phyloP scores from a whole-genome alignment of 2,113 vertebrate genomes.

The Tachysurus vachellii region DNA sequence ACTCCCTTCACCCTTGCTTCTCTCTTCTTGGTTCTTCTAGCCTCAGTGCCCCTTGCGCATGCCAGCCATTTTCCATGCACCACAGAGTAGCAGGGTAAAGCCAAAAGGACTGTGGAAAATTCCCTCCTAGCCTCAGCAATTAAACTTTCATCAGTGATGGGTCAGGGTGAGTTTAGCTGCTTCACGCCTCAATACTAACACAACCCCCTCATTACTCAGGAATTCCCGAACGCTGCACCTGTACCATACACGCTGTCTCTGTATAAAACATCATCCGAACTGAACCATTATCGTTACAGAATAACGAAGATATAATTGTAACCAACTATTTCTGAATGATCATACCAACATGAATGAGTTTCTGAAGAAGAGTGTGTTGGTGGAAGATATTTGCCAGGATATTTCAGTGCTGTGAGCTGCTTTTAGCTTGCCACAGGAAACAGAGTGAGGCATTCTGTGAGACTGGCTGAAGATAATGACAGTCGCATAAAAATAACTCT shows the following conservation, averaged over 20 bases:
- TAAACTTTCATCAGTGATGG: slow-evolving; percentile 53
- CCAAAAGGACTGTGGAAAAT: slow-evolving; percentile 20
- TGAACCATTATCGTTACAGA: not conserved
- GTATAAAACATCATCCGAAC: not conserved
- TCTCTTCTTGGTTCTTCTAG: not conserved
- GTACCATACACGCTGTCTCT: slow-evolving; percentile 26
- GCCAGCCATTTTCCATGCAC: slow-evolving; percentile 7
- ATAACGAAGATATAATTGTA: not conserved
- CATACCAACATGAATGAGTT: not conserved
- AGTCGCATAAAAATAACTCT: slow-evolving; percentile 50
- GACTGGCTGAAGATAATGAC: slow-evolving; percentile 56
- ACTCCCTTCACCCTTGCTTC: slow-evolving; percentile 46
- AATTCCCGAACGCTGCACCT: slow-evolving; percentile 52
- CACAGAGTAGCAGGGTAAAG: not conserved
- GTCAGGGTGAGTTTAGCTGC: slow-evolving; percentile 54
- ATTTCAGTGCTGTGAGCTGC: slow-evolving; percentile 20
- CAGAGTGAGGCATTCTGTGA: slow-evolving; percentile 36
- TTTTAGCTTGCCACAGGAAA: slow-evolving; percentile 46
- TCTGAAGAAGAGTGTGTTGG: not conserved
- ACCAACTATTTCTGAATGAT: not conserved
- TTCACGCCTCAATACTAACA: slow-evolving; percentile 56
- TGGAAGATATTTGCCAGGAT: not conserved
- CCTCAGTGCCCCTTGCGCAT: not conserved
- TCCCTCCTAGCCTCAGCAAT: slow-evolving; percentile 40
- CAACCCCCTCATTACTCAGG: slow-evolving; percentile 58